Conservation (phyloP, 1,140 invertebrate genomes). For the Cardiocondyla obscurior region DNA sequence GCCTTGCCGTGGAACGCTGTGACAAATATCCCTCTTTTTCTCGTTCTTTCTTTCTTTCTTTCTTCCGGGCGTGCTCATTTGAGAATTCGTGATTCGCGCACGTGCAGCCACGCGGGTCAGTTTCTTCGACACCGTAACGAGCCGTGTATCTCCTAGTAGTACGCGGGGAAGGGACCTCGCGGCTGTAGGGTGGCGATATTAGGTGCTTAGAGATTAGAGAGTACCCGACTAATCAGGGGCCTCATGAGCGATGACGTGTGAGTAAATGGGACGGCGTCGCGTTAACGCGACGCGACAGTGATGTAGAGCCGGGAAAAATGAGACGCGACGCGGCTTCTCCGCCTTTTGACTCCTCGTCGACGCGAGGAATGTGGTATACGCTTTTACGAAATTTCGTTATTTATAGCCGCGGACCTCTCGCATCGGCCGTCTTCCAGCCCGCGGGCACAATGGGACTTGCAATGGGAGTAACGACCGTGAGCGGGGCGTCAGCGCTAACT, state of each 20-base stretch:
- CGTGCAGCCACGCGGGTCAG: constrained; percentile 41
- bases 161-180: no score
- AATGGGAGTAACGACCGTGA: constrained; percentile 44
- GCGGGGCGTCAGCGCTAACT: neutral
- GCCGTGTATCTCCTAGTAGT: constrained; percentile 14
- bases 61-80: constrained; percentile 5
- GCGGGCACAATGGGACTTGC: constrained; percentile 39
- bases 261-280: constrained; percentile 69
- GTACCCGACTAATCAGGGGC: constrained; percentile 62
- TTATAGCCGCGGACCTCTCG: constrained; percentile 54
- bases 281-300: constrained; percentile 71
- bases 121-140: constrained; percentile 57
- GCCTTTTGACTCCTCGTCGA: constrained; percentile 39
- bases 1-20: neutral
- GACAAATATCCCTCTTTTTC: neutral
- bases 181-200: neutral
- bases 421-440: constrained; percentile 5
- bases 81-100: constrained; percentile 57
- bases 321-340: constrained; percentile 61
- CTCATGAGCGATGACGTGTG: constrained; percentile 43
- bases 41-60: neutral
- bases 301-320: constrained; percentile 70
- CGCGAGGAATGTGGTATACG: constrained; percentile 54
- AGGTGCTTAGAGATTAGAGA: constrained; percentile 5
- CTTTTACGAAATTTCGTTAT: constrained; percentile 70